Evolutionary conservation across 1,140 invertebrate species (phyloP), one percentile per base, ranked within the genome.

Genomic region (Cyrtorhinus lividipennis): DNA sequence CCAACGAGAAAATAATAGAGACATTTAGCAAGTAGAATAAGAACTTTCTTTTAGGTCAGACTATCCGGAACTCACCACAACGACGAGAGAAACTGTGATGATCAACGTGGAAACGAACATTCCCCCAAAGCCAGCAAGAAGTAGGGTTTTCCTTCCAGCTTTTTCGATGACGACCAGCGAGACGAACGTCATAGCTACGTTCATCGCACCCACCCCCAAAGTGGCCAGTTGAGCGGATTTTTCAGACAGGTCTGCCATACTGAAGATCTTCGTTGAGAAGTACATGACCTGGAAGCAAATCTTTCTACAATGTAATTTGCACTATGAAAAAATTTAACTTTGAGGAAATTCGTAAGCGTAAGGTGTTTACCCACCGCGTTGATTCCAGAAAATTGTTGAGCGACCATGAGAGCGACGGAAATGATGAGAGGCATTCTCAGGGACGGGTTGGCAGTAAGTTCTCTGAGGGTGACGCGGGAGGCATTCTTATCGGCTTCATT

Each of bases 331-430:
- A n/a, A n/a, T n/a, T n/a, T n/a, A n/a, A n/a, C 10, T 10, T 44
- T 44, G n/a, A 44, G n/a, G n/a, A n/a, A 45, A 45, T 45, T 45
- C 44, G 12, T 45, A 45, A n/a, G n/a, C n/a, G n/a, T n/a, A n/a
- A n/a, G n/a, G n/a, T n/a, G n/a, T n/a, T n/a, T 38, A 38, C 81
- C 78, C 75, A 91, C 88, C 10, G 88, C 90, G 70, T 91, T 92
- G 68, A 95, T 95, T 13, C 92, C 91, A 23, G 87, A 90, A 0
- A 94, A 75, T 72, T 95, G 92, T 71, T 95, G 92, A 0, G 88
- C 88, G 0, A 94, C 73, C 84, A 94, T 93, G 67, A 94, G 78
- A 65, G 90, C 81, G 2, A 90, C 75, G 1, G 88, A 80, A 66
- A 95, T 92, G 12, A 89, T 73, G 0, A 95, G 75, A 0, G 91